Evolutionary conservation across 2,113 vertebrate genomes (phyloP), one percentile per base, ranked within the genome.

Genomic region (Ellobius talpinus): DNA sequence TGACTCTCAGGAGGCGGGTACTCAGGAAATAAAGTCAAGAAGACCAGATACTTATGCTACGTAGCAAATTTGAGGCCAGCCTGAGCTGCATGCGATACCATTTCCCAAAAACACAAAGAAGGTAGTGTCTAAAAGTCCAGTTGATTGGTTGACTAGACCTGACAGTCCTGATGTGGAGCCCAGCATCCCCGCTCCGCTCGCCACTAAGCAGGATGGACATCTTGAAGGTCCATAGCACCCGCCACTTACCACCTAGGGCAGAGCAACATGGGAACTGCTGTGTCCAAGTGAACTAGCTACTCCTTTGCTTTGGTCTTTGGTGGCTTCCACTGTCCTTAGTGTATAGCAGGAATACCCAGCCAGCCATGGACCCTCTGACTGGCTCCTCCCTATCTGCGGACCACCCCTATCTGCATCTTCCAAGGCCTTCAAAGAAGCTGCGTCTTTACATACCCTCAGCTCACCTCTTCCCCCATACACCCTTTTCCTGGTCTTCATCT

Each of bases 301-400:
- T 65, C 61, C n/a, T 14, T 29, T 76, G 39, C 68, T 39, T 50
- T 68, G 50, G 26, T 91, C 66, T 55, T 12, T n/a, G 0, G 0
- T 12, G 82, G 70, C 6, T n/a, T 84, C 77, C 19, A 0, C 24
- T 19, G 17, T 36, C 24, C 39, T 76, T 1, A 10, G 33, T 23
- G 72, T 31, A 8, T 61, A 72, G 55, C 21, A 11, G 0, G 12
- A 79, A 26, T 52, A 21, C 66, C 82, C 33, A 45, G 42, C 8
- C 6, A 29, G 39, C 47, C 42, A 36, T 42, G 45, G 0, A 4
- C n/a, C 55, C 58, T 93, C 68, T 55, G 61, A 50, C 47, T 8
- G 16, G 11, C 50, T 89, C 19, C 73, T 42, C 81, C 2, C 2
- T n/a, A n/a, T n/a, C 11, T 1, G 31, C 23, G 0, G 0, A 17